phyloP scores from a whole-genome alignment of 92 coral and sea anemone species.

The Virgularia gustaviana region DNA sequence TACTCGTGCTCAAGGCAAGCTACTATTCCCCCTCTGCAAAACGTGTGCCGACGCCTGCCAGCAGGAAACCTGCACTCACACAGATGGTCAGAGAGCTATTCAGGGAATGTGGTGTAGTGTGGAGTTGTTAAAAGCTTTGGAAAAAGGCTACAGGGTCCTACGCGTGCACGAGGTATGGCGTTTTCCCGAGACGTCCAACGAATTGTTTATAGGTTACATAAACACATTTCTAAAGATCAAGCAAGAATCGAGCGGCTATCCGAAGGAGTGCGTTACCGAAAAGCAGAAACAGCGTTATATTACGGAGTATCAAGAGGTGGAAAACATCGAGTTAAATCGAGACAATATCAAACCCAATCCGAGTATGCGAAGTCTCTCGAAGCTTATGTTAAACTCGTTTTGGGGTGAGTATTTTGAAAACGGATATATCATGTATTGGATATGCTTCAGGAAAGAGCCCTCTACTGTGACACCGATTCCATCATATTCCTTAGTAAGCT shows the following conservation, averaged over 20 bases:
- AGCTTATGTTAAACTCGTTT: conserved; percentile 43
- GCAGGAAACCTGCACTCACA: conserved; percentile 45
- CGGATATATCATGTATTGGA: not conserved
- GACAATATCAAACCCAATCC: conserved; percentile 43
- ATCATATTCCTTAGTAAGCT: not conserved
- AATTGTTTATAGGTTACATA: conserved; percentile 40
- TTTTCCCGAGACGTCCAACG: conserved; percentile 30
- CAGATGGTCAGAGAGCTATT: conserved; percentile 43
- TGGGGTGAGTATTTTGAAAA: not conserved
- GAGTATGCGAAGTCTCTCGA: conserved; percentile 46
- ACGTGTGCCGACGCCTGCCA: no score
- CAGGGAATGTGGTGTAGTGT: conserved; percentile 52
- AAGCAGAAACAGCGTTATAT: conserved; percentile 46
- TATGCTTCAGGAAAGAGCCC: not conserved
- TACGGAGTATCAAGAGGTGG: conserved; percentile 13
- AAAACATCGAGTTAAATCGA: conserved; percentile 35
- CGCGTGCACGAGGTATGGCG: conserved; percentile 58
- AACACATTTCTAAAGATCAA: conserved; percentile 51
- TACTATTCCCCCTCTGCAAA: conserved; percentile 56
- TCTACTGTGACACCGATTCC: not conserved
- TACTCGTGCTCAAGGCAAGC: conserved; percentile 15
- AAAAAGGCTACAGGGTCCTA: conserved; percentile 36
- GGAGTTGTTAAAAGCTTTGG: conserved; percentile 48
- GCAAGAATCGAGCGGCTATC: no score
- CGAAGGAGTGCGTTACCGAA: no score